Evolutionary conservation across 2,113 vertebrate species (phyloP).

Genomic region (Cheirogaleus medius): DNA sequence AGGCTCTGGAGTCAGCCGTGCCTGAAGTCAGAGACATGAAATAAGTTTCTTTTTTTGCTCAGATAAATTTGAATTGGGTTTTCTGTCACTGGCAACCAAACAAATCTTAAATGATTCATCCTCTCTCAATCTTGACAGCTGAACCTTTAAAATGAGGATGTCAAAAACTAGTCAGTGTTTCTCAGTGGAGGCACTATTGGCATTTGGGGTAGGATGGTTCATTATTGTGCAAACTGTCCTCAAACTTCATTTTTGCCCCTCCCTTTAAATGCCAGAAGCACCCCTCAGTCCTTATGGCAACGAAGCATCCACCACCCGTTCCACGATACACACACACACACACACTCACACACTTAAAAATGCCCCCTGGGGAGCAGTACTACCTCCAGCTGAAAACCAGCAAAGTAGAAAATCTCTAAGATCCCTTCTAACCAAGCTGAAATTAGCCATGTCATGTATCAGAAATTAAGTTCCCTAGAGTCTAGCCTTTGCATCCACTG

Average conservation of each 20-base stretch:
- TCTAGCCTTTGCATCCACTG: background rate
- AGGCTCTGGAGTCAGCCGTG: background rate
- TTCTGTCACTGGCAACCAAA: constrained; percentile 6
- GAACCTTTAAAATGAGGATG: constrained; percentile 7
- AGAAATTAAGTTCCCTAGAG: background rate
- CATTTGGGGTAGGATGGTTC: background rate
- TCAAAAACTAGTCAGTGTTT: background rate
- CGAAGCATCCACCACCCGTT: background rate
- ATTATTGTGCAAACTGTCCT: background rate
- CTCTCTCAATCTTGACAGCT: background rate
- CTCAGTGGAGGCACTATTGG: background rate
- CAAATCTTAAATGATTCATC: background rate
- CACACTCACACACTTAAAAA: background rate
- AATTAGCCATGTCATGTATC: background rate
- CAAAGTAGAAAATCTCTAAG: background rate
- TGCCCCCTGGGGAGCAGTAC: background rate
- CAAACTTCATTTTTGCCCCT: background rate
- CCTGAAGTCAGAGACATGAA: background rate
- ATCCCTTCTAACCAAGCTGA: background rate
- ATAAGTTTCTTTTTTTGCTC: background rate
- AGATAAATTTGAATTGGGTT: background rate
- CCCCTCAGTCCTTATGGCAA: background rate
- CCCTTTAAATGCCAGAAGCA: background rate
- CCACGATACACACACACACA: background rate
- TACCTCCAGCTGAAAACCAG: background rate